Conservation (phyloP, 1,140 invertebrate genomes). For the Anadara kagoshimensis region DNA sequence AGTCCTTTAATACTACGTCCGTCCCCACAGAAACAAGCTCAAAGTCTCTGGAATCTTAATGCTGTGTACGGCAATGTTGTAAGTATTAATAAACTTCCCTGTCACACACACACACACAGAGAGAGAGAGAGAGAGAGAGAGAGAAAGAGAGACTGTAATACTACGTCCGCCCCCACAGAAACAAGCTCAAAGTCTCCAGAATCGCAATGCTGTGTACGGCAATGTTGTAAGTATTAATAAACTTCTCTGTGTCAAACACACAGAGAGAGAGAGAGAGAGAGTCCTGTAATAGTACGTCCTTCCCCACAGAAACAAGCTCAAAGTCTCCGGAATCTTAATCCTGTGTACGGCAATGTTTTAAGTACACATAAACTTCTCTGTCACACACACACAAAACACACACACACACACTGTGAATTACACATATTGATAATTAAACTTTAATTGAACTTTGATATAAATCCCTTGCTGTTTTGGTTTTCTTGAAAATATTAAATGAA, state of each 20-base stretch:
- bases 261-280: not conserved
- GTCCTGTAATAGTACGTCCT: constrained; percentile 35
- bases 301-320: constrained; percentile 27
- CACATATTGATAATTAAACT: too few species aligned
- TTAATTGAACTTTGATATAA: too few species aligned
- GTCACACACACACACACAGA: too few species aligned
- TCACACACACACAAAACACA: too few species aligned
- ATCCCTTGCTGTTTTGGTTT: too few species aligned
- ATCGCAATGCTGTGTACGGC: constrained; percentile 66
- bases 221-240: constrained; percentile 61
- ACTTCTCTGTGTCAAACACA: too few species aligned
- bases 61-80: constrained; percentile 69
- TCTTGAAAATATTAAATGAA: too few species aligned
- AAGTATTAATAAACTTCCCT: constrained; percentile 32
- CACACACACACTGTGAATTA: not conserved
- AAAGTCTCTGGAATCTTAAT: constrained; percentile 54
- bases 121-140: too few species aligned
- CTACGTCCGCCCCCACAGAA: constrained; percentile 34
- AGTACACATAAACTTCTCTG: constrained; percentile 29
- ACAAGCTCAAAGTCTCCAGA: constrained; percentile 30
- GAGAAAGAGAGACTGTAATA: too few species aligned
- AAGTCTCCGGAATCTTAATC: constrained; percentile 57
- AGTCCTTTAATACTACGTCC: constrained; percentile 42
- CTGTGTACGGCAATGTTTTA: constrained; percentile 68
- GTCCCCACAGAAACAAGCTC: constrained; percentile 25